A percentile compares a stretch with the other conserved stretches of the same genome.
These are phyloP conservation scores for Pterostichus niger DNA, from an alignment of 2,888 invertebrate genomes.

Conservation along the genomic window DNA sequence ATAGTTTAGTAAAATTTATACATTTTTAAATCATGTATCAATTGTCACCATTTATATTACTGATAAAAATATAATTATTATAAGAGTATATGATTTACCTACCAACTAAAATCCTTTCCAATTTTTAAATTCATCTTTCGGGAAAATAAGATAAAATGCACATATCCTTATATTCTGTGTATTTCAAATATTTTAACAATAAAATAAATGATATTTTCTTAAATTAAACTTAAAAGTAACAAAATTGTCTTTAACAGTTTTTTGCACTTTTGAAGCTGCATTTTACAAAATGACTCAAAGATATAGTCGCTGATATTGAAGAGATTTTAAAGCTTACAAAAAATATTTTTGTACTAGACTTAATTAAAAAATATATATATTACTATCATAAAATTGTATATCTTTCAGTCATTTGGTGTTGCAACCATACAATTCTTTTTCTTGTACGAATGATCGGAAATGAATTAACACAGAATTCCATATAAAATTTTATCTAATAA, in stretches of 20 bases:
- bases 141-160: constrained; percentile 9
- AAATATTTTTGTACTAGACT: constrained; percentile 57
- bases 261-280: constrained; percentile 62
- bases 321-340: constrained; percentile 58
- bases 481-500: constrained; percentile 66
- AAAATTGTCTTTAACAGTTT: constrained; percentile 65
- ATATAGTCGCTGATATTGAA: constrained; percentile 38
- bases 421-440: constrained; percentile 28
- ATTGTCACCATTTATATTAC: constrained; percentile 24
- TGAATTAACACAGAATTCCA: constrained; percentile 63
- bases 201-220: constrained; percentile 66
- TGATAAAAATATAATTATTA: neutral
- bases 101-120: neutral
- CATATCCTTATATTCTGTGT: constrained; percentile 57
- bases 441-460: constrained; percentile 37
- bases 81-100: neutral
- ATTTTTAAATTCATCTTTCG: neutral
- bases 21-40: constrained; percentile 20
- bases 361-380: constrained; percentile 57
- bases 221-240: constrained; percentile 63
- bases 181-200: constrained; percentile 53
- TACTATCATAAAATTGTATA: constrained; percentile 39
- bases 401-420: constrained; percentile 50
- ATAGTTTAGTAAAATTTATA: constrained; percentile 1
- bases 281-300: constrained; percentile 50